Evolutionary conservation across 1,140 invertebrate species (phyloP), one percentile per base, ranked within the genome.

Genomic region (Paralvinella palmiformis): DNA sequence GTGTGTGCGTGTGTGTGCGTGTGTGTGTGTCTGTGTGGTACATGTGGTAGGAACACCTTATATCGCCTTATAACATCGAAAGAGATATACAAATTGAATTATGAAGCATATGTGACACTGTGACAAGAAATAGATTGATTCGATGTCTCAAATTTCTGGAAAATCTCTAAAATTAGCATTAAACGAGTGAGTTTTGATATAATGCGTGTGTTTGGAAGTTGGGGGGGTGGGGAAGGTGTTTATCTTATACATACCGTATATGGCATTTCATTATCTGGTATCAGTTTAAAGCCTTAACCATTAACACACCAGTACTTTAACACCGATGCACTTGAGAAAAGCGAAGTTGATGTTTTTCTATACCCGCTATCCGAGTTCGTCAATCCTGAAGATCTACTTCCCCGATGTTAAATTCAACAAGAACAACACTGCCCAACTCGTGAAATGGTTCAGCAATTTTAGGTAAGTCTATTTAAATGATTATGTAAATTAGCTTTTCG

Each of bases 281-380:
- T n/a, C n/a, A n/a, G n/a, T 41, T 44, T 35, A 70, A 63, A 56
- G 71, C 77, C 78, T 35, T 41, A n/a, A 45, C 10, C 22, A 4
- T 59, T 44, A 59, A 48, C 67, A 82, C 75, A 83, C 81, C 63
- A 71, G 68, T 52, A 81, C 78, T 7, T 85, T 99, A 82, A 99
- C 96, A 68, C 96, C 97, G 73, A 98, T 99, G 92, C 97, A 99
- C 86, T 89, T 99, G 76, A 87, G 96, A 75, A 99, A 99, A 83
- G 97, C 97, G 55, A 99, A 99, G 85, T 86, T 99, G 83, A 99
- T 99, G 97, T 99, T 99, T 89, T 99, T 99, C 89, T 99, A 94
- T 90, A 94, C 96, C 69, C 58, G 95, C 73, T 98, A 98, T 83
- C 95, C 95, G 41, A 94, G 90, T 80, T 96, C 94, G 53, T 89